These are phyloP conservation scores for Polyodon spathula DNA, from an alignment of 2,113 vertebrate species.

Conservation along the genomic window DNA sequence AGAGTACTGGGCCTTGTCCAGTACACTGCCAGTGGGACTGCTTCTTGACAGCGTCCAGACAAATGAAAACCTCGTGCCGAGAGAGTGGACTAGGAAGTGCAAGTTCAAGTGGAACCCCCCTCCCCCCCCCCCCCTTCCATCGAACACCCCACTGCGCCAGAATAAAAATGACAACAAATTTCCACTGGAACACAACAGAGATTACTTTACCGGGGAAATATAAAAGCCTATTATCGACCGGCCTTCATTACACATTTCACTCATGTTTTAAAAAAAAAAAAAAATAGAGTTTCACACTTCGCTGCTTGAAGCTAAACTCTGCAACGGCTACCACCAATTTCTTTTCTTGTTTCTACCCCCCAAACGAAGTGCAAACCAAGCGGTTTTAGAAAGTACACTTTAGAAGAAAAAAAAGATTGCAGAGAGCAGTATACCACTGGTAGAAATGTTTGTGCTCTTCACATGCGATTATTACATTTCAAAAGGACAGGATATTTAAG, in stretches of 20 bases:
- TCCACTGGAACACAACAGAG: slow-evolving; percentile 3
- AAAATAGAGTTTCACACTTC: slow-evolving; percentile 41
- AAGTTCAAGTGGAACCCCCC: slow-evolving; percentile 13
- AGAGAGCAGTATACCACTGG: no score
- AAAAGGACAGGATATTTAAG: no score
- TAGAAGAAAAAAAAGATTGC: no score
- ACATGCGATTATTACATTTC: no score
- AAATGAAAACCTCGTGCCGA: slow-evolving; percentile 5
- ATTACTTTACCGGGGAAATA: background rate
- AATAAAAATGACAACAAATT: slow-evolving; percentile 2
- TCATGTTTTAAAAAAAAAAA: slow-evolving; percentile 39
- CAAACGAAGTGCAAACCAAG: slow-evolving; percentile 18
- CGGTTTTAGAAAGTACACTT: no score
- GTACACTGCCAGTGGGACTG: slow-evolving; percentile 7
- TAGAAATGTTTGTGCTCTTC: no score
- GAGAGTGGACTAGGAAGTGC: slow-evolving; percentile 1
- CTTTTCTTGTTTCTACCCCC: slow-evolving; percentile 20
- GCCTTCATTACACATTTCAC: slow-evolving; percentile 40
- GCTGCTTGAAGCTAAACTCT: slow-evolving; percentile 27
- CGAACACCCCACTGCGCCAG: slow-evolving; percentile 63
- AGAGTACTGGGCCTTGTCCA: slow-evolving; percentile 18
- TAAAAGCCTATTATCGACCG: slow-evolving; percentile 26
- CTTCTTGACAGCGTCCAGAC: slow-evolving; percentile 16
- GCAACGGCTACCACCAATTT: slow-evolving; percentile 21
- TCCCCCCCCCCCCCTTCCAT: slow-evolving; percentile 34